These are phyloP conservation scores for Andrena hattorfiana DNA, from an alignment of 2,888 invertebrate species.

Conservation along the genomic window DNA sequence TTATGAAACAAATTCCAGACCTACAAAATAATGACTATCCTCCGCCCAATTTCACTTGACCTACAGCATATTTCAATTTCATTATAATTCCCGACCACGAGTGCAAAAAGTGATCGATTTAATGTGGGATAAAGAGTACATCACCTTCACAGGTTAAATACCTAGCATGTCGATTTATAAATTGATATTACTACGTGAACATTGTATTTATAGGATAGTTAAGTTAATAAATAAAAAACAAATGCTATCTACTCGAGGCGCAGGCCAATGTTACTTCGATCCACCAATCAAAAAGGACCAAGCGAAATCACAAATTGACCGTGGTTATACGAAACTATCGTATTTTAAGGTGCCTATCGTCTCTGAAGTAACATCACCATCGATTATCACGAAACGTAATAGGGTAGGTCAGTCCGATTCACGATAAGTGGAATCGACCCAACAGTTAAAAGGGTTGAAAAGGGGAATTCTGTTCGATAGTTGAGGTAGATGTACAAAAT, in stretches of 20 bases:
- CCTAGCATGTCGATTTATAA: background rate
- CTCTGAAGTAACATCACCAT: conserved; percentile 68
- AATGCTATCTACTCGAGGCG: background rate
- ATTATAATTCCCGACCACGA: too few relatives aligned
- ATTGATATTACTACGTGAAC: background rate
- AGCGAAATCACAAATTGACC: conserved; percentile 45
- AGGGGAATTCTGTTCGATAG: conserved; percentile 66
- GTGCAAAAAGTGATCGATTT: too few relatives aligned
- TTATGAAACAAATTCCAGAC: too few relatives aligned
- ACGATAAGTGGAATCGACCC: conserved; percentile 69
- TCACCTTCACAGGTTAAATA: too few relatives aligned
- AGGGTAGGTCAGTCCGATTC: conserved; percentile 69
- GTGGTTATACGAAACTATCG: conserved; percentile 44
- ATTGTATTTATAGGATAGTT: background rate
- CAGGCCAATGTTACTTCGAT: background rate
- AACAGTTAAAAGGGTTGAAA: conserved; percentile 62
- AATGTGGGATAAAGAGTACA: too few relatives aligned
- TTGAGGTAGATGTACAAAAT: conserved; percentile 44
- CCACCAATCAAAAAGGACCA: conserved; percentile 20
- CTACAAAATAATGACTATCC: background rate
- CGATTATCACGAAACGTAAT: conserved; percentile 68
- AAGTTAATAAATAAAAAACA: background rate
- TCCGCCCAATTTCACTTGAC: too few relatives aligned
- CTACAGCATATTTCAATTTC: too few relatives aligned
- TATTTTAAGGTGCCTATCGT: conserved; percentile 57